Base-by-base conservation (phyloP, 2,113 vertebrate genomes). In the Agapornis roseicollis region DNA sequence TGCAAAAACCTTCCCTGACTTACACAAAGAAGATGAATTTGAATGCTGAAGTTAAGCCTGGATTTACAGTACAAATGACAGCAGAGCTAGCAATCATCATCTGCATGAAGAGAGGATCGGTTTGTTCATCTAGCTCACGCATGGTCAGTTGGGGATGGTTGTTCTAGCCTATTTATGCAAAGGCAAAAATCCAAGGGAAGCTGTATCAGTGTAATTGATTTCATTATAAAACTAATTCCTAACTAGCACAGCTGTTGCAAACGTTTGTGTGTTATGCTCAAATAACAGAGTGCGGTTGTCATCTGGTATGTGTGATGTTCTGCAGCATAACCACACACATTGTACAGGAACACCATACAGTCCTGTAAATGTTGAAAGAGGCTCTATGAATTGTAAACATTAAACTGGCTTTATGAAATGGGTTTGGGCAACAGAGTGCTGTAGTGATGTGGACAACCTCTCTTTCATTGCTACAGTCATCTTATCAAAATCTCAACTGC, bases 291-390 rank as follows among this genome's bases (percentile, higher is more conserved):
- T 27, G 63, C 72, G 20, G 85, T 72, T 58, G 73, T 33, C 53
- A 9, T 5, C 46, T 20, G 69, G 35, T 5, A 4, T 3, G 13
- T 0, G 42, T 6, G 33, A 1, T 12, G 5, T 5, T 13, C 29
- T 53, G 13, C 11, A 33, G 33, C 23, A 10, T 2, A 19, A 47
- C 64, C 5, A 1, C 0, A 1, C 29, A 2, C 3, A 0, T 7
- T 37, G 13, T 2, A 7, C 47, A 35, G 13, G 39, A 49, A 20
- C 3, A 7, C 39, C 42, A 4, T 3, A 1, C 8, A 3, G 25
- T 4, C 35, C 79, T 37, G 58, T 3, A 8, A 9, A 47, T 1
- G 17, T 56, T 49, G 6, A 41, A 33, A 42, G 31, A 7, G 60
- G 52, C 35, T 37, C 29, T 49, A 0, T 6, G 66, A 16, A 2